A percentile compares a stretch with the other conserved stretches of the same genome.
These are phyloP conservation scores for Mobula hypostoma DNA, from an alignment of 2,113 vertebrate species.

Conservation along the genomic window DNA sequence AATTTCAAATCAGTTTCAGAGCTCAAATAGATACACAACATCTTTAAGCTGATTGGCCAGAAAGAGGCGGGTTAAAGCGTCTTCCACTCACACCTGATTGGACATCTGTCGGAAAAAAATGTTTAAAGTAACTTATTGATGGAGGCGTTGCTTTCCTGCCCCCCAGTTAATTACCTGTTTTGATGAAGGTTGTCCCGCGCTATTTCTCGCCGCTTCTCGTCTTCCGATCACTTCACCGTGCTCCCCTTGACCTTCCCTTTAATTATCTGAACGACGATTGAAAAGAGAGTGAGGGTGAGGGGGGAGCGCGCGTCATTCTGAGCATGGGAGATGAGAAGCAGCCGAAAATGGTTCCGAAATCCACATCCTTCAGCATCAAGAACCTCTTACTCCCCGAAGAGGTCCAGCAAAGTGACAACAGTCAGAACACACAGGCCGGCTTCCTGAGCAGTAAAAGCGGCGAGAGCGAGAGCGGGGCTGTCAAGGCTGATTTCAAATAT, in stretches of 20 bases:
- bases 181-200: slow-evolving; percentile 14
- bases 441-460: neutral
- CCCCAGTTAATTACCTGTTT: slow-evolving; percentile 24
- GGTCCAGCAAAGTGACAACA: slow-evolving; percentile 50
- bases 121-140: slow-evolving; percentile 35
- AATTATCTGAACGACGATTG: neutral
- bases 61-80: slow-evolving; percentile 27
- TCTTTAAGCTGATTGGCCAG: slow-evolving; percentile 27
- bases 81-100: slow-evolving; percentile 19
- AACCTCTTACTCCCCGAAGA: slow-evolving; percentile 59
- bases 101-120: neutral
- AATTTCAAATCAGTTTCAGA: slow-evolving; percentile 29
- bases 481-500: slow-evolving; percentile 50
- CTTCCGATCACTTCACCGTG: neutral
- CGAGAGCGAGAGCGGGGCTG: neutral
- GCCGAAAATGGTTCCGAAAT: slow-evolving; percentile 55
- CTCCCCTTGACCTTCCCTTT: neutral
- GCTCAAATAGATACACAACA: slow-evolving; percentile 4
- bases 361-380: slow-evolving; percentile 67
- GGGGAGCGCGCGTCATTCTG: slow-evolving; percentile 22
- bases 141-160: neutral
- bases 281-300: neutral
- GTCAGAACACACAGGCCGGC: slow-evolving; percentile 40
- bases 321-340: slow-evolving; percentile 61
- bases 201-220: neutral